Evolutionary conservation across 1,140 invertebrate genomes (phyloP), one percentile per base, ranked within the genome.

Genomic region (Cyclargus thomasi): DNA sequence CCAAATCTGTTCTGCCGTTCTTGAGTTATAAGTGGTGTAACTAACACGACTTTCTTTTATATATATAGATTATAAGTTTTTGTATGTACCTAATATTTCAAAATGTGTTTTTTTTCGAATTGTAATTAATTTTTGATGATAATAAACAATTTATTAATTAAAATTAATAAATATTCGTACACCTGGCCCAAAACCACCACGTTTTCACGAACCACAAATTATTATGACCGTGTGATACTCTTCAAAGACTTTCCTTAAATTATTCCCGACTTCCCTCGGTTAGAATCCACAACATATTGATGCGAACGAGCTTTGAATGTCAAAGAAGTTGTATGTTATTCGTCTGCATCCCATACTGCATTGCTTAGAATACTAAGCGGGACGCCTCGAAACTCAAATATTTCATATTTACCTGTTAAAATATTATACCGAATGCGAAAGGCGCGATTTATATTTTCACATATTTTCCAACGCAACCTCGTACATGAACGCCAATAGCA

Each of bases 391-490:
- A 47, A 47, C 39, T 47, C 39, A 47, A 47, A 47, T 1, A 47
- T 47, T 47, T 47, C 39, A 47, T 47, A 47, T 47, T 47, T 47
- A 47, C 39, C 39, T 47, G 39, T 47, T 47, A 47, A 47, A 47
- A 47, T 47, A 47, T 47, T 47, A 47, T 47, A 47, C 39, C 36
- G 36, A 14, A 39, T 39, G 2, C 36, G 14, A 8, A 47, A 47
- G 39, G 10, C 39, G 8, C 39, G 11, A 16, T 47, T 47, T 47
- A 47, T 47, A 47, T 47, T 47, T 16, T 47, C 39, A 14, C 29
- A 29, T 29, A 29, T 29, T 29, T n/a, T 29, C 29, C 8, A 29
- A 47, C 3, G 39, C 14, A 47, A 47, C 39, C 3, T 47, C 39
- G 39, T 47, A 47, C 39, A 47, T 47, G 1, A 47, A 14, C 14